Conservation (phyloP, 1,140 invertebrate species). For the Leguminivora glycinivorella region DNA sequence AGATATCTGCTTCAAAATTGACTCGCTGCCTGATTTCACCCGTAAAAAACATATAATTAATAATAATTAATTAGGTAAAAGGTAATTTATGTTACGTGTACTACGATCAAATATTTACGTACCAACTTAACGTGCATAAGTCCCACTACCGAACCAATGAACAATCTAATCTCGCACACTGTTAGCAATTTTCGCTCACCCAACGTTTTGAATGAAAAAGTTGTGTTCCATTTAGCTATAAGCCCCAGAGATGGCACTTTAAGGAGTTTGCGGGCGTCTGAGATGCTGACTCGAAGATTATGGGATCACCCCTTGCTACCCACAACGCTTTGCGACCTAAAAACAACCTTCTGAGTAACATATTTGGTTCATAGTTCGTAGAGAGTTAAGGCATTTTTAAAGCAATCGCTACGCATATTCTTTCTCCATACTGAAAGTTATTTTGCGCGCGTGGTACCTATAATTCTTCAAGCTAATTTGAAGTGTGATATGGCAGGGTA, state of each 20-base stretch:
- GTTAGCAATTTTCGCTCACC: slow-evolving; percentile 47
- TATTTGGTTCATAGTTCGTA: slow-evolving; percentile 36
- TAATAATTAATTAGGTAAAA: too few relatives aligned
- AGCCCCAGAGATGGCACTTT: slow-evolving; percentile 58
- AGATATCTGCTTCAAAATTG: too few relatives aligned
- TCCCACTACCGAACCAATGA: slow-evolving; percentile 28
- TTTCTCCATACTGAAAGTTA: slow-evolving; percentile 47
- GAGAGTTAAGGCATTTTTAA: slow-evolving; percentile 32
- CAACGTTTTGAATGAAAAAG: slow-evolving; percentile 53
- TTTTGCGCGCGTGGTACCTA: slow-evolving; percentile 46
- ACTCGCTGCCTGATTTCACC: too few relatives aligned
- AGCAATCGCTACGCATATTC: slow-evolving; percentile 45
- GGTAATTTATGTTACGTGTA: too few relatives aligned
- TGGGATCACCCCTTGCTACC: slow-evolving; percentile 39
- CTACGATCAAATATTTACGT: background rate
- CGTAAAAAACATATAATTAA: too few relatives aligned
- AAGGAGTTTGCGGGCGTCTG: slow-evolving; percentile 57
- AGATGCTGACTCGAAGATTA: slow-evolving; percentile 65
- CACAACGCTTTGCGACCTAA: slow-evolving; percentile 31
- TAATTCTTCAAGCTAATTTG: slow-evolving; percentile 37
- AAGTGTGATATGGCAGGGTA: slow-evolving; percentile 37
- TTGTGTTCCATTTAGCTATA: slow-evolving; percentile 66
- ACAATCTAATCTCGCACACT: slow-evolving; percentile 45
- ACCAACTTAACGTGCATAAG: background rate
- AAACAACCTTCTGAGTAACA: slow-evolving; percentile 31